These are phyloP conservation scores for Eunapius fragilis DNA, from an alignment of 37 sponge, comb jelly and placozoan genomes.

Conservation along the genomic window DNA sequence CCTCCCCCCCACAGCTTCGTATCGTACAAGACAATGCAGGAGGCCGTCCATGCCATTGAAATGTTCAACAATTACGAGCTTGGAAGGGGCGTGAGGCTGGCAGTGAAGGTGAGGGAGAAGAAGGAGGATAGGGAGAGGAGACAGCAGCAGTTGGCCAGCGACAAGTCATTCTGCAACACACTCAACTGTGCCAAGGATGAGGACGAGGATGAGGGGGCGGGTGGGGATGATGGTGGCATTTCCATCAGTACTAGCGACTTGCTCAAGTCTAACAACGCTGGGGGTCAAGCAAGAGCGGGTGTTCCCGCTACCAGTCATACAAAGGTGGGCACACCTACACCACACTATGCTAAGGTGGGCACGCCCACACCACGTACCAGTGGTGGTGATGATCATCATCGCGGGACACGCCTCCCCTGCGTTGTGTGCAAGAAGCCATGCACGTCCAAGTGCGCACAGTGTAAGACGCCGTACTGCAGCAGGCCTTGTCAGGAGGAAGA, in stretches of 20 bases:
- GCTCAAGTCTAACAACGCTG: not conserved
- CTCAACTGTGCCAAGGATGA: slow-evolving; percentile 25
- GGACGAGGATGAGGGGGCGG: not conserved
- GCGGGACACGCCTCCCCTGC: slow-evolving; percentile 11
- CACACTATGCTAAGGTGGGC: not conserved
- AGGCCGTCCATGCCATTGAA: slow-evolving; percentile 58
- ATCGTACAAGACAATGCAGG: slow-evolving; percentile 47
- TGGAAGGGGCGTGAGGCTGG: slow-evolving; percentile 46
- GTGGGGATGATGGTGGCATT: not conserved
- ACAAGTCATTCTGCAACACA: slow-evolving; percentile 32
- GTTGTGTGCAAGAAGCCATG: slow-evolving; percentile 37
- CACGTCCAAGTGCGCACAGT: slow-evolving; percentile 32
- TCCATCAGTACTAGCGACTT: not conserved
- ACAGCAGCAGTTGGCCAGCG: slow-evolving; percentile 13
- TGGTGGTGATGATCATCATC: not conserved
- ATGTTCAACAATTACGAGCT: slow-evolving; percentile 43
- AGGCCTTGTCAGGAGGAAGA: slow-evolving; percentile 51
- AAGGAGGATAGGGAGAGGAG: slow-evolving; percentile 26
- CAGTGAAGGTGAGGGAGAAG: slow-evolving; percentile 45
- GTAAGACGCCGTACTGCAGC: slow-evolving; percentile 70
- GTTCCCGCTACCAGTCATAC: not conserved
- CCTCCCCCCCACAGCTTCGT: slow-evolving; percentile 52
- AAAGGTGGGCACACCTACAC: not conserved
- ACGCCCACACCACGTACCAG: not conserved
- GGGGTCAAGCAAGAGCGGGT: not conserved